These are phyloP conservation scores for Drosophila hamatofila DNA, from an alignment of 2,888 invertebrate species.

Conservation along the genomic window DNA sequence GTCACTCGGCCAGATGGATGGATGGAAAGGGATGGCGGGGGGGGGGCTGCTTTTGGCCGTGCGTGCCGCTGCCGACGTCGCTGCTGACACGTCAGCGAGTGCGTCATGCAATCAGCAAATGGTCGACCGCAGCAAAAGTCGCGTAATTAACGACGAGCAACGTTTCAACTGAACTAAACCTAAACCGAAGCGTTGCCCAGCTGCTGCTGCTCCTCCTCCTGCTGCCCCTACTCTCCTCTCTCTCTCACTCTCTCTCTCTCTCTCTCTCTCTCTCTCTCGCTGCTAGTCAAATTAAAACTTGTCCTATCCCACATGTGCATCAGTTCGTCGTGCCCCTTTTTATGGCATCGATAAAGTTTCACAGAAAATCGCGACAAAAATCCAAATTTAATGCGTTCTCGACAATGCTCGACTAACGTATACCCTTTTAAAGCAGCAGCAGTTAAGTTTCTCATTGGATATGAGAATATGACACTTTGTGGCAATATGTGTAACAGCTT, in stretches of 20 bases:
- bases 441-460: not conserved
- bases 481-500: not conserved
- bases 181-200: not conserved
- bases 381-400: not conserved
- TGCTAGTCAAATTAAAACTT: slow-evolving; percentile 30
- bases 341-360: slow-evolving; percentile 53
- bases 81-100: slow-evolving; percentile 37
- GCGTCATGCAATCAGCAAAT: slow-evolving; percentile 72
- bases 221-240: not conserved
- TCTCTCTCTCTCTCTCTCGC: not conserved
- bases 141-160: slow-evolving; percentile 73
- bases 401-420: not conserved
- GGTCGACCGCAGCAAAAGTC: slow-evolving; percentile 78
- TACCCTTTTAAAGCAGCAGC: not conserved
- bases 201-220: not conserved
- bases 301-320: slow-evolving; percentile 4
- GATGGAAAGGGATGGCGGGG: too few relatives aligned
- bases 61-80: slow-evolving; percentile 63
- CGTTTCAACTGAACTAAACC: slow-evolving; percentile 14
- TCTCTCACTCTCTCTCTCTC: not conserved
- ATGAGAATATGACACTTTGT: not conserved
- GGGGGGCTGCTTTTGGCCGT: slow-evolving; percentile 36
- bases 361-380: slow-evolving; percentile 20
- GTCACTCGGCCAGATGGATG: not conserved
- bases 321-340: slow-evolving; percentile 31